Percentiles rank a stretch among this genome's conserved stretches.
These are phyloP conservation scores for Drosophila simulans DNA, from an alignment of 1,140 invertebrate genomes.

Conservation along the genomic window DNA sequence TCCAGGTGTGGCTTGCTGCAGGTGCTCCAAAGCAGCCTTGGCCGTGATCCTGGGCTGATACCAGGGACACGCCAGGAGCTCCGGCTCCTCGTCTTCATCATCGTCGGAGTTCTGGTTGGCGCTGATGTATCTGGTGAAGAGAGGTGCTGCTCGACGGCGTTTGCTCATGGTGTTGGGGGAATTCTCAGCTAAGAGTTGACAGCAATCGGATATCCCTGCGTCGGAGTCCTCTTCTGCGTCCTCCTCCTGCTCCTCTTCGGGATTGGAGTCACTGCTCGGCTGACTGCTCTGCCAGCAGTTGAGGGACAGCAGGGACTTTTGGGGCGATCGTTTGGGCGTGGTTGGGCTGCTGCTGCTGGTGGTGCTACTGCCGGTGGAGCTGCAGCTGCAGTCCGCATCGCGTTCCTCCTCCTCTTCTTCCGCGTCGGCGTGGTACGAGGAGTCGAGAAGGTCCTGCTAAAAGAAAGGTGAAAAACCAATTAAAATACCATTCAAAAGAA, in stretches of 20 bases:
- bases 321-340: constrained; percentile 65
- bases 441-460: constrained; percentile 78
- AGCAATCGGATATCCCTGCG: constrained; percentile 75
- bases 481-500: constrained; percentile 18
- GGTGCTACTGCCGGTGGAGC: constrained; percentile 34
- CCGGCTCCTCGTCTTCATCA: constrained; percentile 56
- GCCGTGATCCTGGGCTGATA: constrained; percentile 73
- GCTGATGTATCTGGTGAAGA: constrained; percentile 37
- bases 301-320: constrained; percentile 74
- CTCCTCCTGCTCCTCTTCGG: constrained; percentile 40
- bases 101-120: constrained; percentile 48
- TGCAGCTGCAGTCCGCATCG: constrained; percentile 65
- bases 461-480: constrained; percentile 10
- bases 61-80: constrained; percentile 63
- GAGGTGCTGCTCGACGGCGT: constrained; percentile 29
- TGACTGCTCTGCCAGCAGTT: constrained; percentile 81
- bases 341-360: constrained; percentile 21
- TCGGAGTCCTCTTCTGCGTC: constrained; percentile 54
- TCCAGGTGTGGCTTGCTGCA: constrained; percentile 58
- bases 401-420: constrained; percentile 71
- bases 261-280: constrained; percentile 63
- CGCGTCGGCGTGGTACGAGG: constrained; percentile 77
- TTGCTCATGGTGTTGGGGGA: constrained; percentile 22
- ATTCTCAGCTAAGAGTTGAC: constrained; percentile 66
- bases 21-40: constrained; percentile 66